A percentile compares a stretch with the other conserved stretches of the same genome.
Evolutionary conservation across 2,888 invertebrate species (phyloP).

Genomic region (Caenorhabditis angaria): DNA sequence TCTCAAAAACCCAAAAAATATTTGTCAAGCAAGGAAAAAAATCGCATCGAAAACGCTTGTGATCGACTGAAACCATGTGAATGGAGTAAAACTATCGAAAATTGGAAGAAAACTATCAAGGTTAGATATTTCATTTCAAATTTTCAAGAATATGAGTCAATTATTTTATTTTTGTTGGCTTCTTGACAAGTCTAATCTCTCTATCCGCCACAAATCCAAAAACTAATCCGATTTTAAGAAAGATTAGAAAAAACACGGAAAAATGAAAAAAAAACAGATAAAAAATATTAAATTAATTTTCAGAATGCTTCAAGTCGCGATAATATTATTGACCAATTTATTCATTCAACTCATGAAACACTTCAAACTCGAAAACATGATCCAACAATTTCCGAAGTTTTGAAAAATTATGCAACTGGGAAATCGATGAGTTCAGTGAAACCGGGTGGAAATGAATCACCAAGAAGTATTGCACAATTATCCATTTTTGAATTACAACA

Average conservation of each 20-base stretch:
- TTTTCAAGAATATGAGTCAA: background rate
- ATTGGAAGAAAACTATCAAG: constrained; percentile 32
- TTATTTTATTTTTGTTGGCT: background rate
- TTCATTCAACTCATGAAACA: constrained; percentile 31
- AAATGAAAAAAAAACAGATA: background rate
- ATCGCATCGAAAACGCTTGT: constrained; percentile 42
- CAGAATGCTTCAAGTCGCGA: constrained; percentile 26
- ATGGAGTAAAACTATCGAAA: constrained; percentile 32
- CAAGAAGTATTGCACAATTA: constrained; percentile 25
- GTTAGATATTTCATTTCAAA: constrained; percentile 7
- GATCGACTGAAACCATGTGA: constrained; percentile 40
- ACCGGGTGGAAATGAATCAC: constrained; percentile 6
- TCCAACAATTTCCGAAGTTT: constrained; percentile 25
- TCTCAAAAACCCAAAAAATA: constrained; percentile 14
- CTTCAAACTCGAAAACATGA: constrained; percentile 29
- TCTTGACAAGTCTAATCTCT: background rate
- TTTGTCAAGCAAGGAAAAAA: constrained; percentile 25
- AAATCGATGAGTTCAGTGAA: constrained; percentile 14
- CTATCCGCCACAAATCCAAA: background rate
- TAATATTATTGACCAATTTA: constrained; percentile 28
- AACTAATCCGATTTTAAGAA: constrained; percentile 1
- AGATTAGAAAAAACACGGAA: background rate
- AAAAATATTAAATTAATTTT: background rate
- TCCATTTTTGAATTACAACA: constrained; percentile 39
- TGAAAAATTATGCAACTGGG: constrained; percentile 25